Conservation (phyloP, 2,888 invertebrate genomes). For the Spodoptera picta region DNA sequence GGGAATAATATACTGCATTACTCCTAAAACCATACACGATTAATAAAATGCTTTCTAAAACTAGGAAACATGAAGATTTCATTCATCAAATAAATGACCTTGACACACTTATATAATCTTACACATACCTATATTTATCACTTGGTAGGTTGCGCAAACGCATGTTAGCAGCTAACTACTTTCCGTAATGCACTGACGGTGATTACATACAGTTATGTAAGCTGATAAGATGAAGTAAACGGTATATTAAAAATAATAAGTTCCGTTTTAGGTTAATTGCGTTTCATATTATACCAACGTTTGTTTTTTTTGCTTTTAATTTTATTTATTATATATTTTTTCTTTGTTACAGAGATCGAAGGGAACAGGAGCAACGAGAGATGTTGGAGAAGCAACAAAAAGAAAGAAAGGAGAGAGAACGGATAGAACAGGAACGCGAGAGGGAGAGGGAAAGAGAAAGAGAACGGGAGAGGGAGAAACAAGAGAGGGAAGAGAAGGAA, state of each 20-base stretch:
- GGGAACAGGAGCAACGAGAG: conserved; percentile 88
- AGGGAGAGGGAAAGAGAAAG: conserved; percentile 87
- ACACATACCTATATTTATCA: conserved; percentile 12
- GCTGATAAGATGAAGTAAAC: not conserved
- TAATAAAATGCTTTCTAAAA: too few relatives aligned
- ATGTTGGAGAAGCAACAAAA: conserved; percentile 91
- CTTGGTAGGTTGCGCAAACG: conserved; percentile 46
- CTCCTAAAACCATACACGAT: too few relatives aligned
- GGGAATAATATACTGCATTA: too few relatives aligned
- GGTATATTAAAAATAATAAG: conserved; percentile 4
- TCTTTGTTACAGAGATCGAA: conserved; percentile 81
- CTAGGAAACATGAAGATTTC: conserved; percentile 15
- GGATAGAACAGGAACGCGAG: conserved; percentile 89
- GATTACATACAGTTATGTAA: conserved; percentile 17
- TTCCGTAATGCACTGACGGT: conserved; percentile 3
- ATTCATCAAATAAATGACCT: conserved; percentile 60
- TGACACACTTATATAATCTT: conserved; percentile 64
- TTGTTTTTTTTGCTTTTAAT: not conserved
- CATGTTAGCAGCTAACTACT: conserved; percentile 37
- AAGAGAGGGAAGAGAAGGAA: conserved; percentile 87
- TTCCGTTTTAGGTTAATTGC: not conserved
- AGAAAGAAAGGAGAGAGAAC: conserved; percentile 90
- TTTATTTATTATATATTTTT: conserved; percentile 36
- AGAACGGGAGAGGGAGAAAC: conserved; percentile 85
- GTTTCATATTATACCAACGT: not conserved